Evolutionary conservation across 2,113 vertebrate genomes (phyloP), one percentile per base, ranked within the genome.

Genomic region (Arothron firmamentum): DNA sequence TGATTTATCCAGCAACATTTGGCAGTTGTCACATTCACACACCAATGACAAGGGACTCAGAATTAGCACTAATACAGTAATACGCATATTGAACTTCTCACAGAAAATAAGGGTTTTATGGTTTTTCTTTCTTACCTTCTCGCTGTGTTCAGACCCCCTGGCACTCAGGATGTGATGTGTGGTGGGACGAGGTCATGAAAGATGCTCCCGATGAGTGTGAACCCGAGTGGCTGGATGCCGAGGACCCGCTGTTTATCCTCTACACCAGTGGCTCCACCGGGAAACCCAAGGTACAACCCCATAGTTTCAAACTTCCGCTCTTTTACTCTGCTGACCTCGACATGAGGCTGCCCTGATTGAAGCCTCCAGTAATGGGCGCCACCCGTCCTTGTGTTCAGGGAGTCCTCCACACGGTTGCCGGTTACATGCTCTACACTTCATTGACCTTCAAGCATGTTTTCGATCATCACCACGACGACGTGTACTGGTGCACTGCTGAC

Each of bases 241-340:
- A 93, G 61, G 91, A 93, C 66, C 92, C 90, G 0, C 89, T 93
- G n/a, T 93, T 93, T 58, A 91, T 93, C 53, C 90, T 93, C 18
- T 90, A 93, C 75, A 93, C 92, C 59, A 93, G 92, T 18, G 92
- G 92, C 59, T 93, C 92, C 63, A 93, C 92, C 0, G 92, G 92
- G 18, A 93, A 93, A 79, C 92, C 92, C 42, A 93, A 93, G 87
- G 92, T 85, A 81, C 73, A 65, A 20, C 45, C 5, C 47, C 17
- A 19, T 9, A 1, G 46, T 18, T n/a, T n/a, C n/a, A 17, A n/a
- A 20, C 45, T 5, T 3, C 13, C 45, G 16, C 2, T 20, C 2
- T 25, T 16, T 43, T 16, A 15, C 10, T 19, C 3, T 62, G 49
- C n/a, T 52, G 46, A 66, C 25, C 21, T 2, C 16, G 25, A 28